Evolutionary conservation across 1,140 invertebrate genomes (phyloP), one percentile per base, ranked within the genome.

Genomic region (Drosophila nasuta): DNA sequence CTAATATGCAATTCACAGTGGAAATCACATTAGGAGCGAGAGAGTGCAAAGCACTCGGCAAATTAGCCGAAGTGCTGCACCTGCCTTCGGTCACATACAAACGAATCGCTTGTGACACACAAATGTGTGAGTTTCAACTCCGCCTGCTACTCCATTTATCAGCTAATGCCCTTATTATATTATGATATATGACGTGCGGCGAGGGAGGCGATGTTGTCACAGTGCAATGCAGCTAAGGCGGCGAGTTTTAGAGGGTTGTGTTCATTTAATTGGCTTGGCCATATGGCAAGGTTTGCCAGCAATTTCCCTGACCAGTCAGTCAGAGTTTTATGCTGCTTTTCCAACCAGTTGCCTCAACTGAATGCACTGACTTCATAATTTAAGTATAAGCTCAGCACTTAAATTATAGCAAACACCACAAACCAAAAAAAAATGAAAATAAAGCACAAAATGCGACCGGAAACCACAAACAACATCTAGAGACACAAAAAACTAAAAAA

Each of bases 31-130:
- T 56, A 57, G 15, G 2, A 6, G 33, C 11, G n/a, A 57, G 51
- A 52, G 13, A 25, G 56, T 69, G 8, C 30, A 57, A 20, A 48
- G 41, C 28, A 20, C 25, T 56, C n/a, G 28, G 5, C 20, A 73
- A 81, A 51, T 72, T 38, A 48, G 38, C 59, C 41, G 67, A 41
- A 25, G 20, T 25, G 79, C 28, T 52, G 45, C 81, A 85, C 81
- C 81, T 85, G 81, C 66, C 43, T 28, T 64, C 59, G 77, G 77
- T 78, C 81, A 81, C 81, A 83, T 69, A 79, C 49, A 25, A 25
- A 25, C 20, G 20, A 25, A 25, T 25, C 20, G 35, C 77, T 54
- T 20, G 28, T 65, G 11, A 46, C 64, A 46, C 64, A 49, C 25
- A 74, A 67, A 67, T 43, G 41, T 45, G 15, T 10, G 35, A 51